Evolutionary conservation across 2,888 invertebrate species (phyloP).

Genomic region (Eilema sororculum): DNA sequence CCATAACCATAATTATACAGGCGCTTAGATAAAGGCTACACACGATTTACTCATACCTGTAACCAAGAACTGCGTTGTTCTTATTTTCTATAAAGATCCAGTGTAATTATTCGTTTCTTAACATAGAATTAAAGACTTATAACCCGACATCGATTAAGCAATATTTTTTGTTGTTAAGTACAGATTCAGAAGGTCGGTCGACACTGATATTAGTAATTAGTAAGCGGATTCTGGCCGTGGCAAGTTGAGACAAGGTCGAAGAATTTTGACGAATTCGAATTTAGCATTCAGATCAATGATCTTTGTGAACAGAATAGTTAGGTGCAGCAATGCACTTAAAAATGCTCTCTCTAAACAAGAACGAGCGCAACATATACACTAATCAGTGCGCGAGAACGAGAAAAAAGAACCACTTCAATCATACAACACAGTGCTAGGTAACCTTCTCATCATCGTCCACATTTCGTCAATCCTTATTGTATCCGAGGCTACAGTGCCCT

Average conservation of each 20-base stretch:
- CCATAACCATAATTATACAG: background rate
- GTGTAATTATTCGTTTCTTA: conserved; percentile 37
- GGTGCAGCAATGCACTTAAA: conserved; percentile 17
- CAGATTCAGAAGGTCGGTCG: conserved; percentile 52
- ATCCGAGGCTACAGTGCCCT: no score
- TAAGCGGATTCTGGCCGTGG: conserved; percentile 55
- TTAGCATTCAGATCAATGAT: conserved; percentile 56
- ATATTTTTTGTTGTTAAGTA: conserved; percentile 47
- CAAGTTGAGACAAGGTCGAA: conserved; percentile 62
- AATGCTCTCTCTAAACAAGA: background rate
- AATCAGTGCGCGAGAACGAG: background rate
- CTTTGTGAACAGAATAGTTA: background rate
- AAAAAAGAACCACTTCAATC: background rate
- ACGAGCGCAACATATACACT: background rate
- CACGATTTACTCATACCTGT: background rate
- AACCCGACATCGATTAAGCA: conserved; percentile 50
- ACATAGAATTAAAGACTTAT: conserved; percentile 38
- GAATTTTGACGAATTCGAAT: conserved; percentile 61
- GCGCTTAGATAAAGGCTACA: background rate
- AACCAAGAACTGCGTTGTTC: background rate
- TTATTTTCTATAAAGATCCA: conserved; percentile 12
- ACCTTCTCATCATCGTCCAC: no score
- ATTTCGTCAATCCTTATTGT: no score
- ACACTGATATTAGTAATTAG: conserved; percentile 61
- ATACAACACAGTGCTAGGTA: no score